Percentiles rank a stretch among this genome's conserved stretches.
These are phyloP conservation scores for Struthidea cinerea DNA, from an alignment of 2,113 vertebrate species.

Conservation along the genomic window DNA sequence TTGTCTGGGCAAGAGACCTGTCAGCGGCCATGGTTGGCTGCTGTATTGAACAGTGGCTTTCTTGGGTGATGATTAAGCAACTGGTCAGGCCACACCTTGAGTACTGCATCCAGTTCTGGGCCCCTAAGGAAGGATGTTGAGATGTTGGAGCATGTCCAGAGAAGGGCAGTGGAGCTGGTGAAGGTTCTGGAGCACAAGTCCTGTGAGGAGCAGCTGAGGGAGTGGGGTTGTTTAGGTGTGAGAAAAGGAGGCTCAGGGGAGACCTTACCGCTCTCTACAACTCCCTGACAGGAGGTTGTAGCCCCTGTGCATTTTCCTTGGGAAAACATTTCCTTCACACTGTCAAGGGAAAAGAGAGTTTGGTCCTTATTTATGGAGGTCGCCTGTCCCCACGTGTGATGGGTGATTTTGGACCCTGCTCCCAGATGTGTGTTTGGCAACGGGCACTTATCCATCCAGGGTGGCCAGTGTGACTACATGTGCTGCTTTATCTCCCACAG, in stretches of 20 bases:
- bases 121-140: background rate
- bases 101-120: background rate
- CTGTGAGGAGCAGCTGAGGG: background rate
- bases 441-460: rapidly evolving
- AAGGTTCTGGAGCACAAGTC: background rate
- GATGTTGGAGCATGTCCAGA: background rate
- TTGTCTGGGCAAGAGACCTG: background rate
- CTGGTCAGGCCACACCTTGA: background rate
- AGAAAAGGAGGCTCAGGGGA: background rate
- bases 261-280: too few relatives aligned
- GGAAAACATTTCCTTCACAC: background rate
- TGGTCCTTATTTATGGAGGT: background rate
- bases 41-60: background rate
- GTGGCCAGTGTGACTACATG: background rate
- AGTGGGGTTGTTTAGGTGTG: background rate
- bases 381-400: rapidly evolving
- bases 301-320: background rate
- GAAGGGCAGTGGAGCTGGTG: background rate
- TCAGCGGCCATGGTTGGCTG: background rate
- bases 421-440: rapidly evolving
- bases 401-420: background rate
- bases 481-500: constrained; percentile 63
- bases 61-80: background rate
- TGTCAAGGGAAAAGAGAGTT: background rate
- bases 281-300: background rate